Conservation (phyloP, 2,113 vertebrate species). For the Eudyptes chrysolophus region DNA sequence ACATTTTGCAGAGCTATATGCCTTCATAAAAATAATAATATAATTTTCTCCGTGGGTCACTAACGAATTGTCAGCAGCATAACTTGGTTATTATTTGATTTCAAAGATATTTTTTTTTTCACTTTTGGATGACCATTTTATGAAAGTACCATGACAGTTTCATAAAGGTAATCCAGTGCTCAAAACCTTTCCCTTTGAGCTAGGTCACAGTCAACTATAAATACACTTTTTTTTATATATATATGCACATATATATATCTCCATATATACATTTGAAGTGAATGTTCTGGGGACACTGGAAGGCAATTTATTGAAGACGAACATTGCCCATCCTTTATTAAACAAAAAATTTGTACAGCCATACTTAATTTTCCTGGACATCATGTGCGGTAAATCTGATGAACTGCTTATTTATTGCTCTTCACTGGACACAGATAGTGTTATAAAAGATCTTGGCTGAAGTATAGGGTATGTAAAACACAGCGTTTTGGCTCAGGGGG, state of each 20-base stretch:
- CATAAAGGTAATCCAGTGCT: background rate
- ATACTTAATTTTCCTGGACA: background rate
- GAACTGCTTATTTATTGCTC: background rate
- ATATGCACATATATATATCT: background rate
- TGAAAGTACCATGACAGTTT: background rate
- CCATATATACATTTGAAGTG: background rate
- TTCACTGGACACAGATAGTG: background rate
- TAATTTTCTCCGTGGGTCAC: background rate
- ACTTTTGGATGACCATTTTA: background rate
- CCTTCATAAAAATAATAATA: background rate
- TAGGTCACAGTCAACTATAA: background rate
- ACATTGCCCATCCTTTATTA: background rate
- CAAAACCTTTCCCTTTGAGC: background rate
- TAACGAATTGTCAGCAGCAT: fast-evolving
- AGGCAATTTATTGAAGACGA: background rate
- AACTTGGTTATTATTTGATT: background rate
- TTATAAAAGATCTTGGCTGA: background rate
- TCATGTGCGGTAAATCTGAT: background rate
- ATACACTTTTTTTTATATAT: too few species aligned
- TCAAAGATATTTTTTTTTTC: background rate
- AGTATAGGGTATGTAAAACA: background rate
- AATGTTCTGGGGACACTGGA: background rate
- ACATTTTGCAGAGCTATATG: background rate
- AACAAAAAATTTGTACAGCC: background rate
- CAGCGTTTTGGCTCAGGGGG: fast-evolving